Conservation (phyloP, 2,797 vertebrate species). For the Scolopax bukidnonensis region DNA sequence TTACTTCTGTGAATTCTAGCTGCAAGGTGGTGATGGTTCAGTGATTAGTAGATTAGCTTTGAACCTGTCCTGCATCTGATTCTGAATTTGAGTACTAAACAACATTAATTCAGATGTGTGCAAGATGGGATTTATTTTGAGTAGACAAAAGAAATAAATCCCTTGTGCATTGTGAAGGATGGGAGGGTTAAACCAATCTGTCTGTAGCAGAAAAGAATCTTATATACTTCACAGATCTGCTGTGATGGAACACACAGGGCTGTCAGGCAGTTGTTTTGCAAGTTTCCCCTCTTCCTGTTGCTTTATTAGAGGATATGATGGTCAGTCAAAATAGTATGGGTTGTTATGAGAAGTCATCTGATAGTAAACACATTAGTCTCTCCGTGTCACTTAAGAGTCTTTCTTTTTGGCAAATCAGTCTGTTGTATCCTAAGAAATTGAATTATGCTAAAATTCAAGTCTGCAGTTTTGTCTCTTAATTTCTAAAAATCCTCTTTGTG, state of each 20-base stretch:
- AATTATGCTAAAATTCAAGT: neutral
- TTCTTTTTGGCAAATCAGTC: neutral
- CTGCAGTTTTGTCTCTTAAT: neutral
- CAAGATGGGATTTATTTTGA: constrained; percentile 32
- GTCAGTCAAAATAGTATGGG: neutral
- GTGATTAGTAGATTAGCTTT: constrained; percentile 31
- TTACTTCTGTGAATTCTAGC: constrained; percentile 38
- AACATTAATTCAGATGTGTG: neutral
- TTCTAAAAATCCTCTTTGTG: neutral
- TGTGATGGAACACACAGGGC: neutral
- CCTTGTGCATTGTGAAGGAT: constrained; percentile 1
- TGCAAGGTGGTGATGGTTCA: constrained; percentile 27
- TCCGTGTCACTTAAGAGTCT: accelerated
- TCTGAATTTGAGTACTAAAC: neutral
- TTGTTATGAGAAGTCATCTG: neutral
- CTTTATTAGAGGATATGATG: neutral
- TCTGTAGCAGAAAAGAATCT: constrained; percentile 3
- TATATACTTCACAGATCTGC: neutral
- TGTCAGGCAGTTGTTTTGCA: neutral
- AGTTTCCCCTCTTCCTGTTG: neutral
- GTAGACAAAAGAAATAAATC: constrained; percentile 46
- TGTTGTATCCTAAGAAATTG: neutral
- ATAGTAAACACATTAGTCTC: neutral
- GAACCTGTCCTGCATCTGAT: neutral
- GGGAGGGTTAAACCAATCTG: constrained; percentile 13